phyloP scores from a whole-genome alignment of 2,113 vertebrate species.

The Myotis lucifugus region DNA sequence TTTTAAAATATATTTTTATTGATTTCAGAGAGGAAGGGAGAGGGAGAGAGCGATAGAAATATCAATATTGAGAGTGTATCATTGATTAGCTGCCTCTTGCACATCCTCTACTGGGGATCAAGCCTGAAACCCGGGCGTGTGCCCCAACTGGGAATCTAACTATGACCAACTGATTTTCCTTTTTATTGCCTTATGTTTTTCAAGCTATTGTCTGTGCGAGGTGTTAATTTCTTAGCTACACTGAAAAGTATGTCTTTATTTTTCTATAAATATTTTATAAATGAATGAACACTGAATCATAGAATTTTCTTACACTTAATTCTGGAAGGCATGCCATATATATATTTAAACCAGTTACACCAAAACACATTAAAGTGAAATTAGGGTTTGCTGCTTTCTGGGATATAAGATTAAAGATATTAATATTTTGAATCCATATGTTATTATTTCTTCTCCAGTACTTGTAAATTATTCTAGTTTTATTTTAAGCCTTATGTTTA shows the following conservation, averaged over 20 bases:
- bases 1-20: neutral
- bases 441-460: neutral
- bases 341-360: neutral
- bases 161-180: neutral
- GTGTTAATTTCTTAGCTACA: neutral
- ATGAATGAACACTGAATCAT: neutral
- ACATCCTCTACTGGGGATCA: too few species aligned
- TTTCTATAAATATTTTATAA: slow-evolving; percentile 18
- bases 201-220: neutral
- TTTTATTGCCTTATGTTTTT: neutral
- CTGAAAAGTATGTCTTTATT: neutral
- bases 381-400: neutral
- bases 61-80: too few species aligned
- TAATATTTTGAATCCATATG: neutral
- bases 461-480: neutral
- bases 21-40: too few species aligned
- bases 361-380: neutral
- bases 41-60: too few species aligned
- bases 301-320: neutral
- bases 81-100: too few species aligned
- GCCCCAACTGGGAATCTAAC: too few species aligned
- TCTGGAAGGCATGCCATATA: neutral
- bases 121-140: too few species aligned
- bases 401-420: neutral
- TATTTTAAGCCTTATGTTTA: slow-evolving; percentile 5